phyloP scores from a whole-genome alignment of 2,113 vertebrate species.

The Ammodytes marinus region DNA sequence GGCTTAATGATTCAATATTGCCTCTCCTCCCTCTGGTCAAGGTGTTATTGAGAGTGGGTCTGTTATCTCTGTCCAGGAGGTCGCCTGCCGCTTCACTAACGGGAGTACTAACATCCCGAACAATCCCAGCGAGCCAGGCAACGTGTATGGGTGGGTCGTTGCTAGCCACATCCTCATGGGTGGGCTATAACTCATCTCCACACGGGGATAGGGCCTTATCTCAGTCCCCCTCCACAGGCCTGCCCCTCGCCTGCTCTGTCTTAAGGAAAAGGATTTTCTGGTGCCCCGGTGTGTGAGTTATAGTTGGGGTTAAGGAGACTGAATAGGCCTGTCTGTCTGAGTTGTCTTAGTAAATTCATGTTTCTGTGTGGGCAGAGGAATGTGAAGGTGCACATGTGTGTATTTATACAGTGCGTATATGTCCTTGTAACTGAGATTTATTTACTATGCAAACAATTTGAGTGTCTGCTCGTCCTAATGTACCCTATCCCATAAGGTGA shows the following conservation, averaged over 20 bases:
- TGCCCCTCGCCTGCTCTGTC: constrained; percentile 70
- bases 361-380: constrained; percentile 55
- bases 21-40: constrained; percentile 73
- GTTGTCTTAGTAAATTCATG: constrained; percentile 73
- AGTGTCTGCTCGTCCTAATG: constrained; percentile 34
- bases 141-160: constrained; percentile 65
- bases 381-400: constrained; percentile 38
- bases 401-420: constrained; percentile 12
- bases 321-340: constrained; percentile 75
- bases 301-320: constrained; percentile 79
- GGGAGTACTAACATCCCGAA: constrained; percentile 51
- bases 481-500: constrained; percentile 46
- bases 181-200: constrained; percentile 83
- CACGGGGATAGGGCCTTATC: constrained; percentile 77
- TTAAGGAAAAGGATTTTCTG: constrained; percentile 73
- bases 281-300: constrained; percentile 73
- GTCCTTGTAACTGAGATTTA: constrained; percentile 45
- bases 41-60: constrained; percentile 79
- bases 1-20: constrained; percentile 56
- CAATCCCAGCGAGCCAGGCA: constrained; percentile 59
- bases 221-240: constrained; percentile 66
- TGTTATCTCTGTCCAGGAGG: constrained; percentile 74
- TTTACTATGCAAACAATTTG: constrained; percentile 44
- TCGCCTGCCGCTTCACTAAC: constrained; percentile 63
- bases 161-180: constrained; percentile 78